Base-by-base conservation (phyloP, 2,888 invertebrate species). In the Empis livida region DNA sequence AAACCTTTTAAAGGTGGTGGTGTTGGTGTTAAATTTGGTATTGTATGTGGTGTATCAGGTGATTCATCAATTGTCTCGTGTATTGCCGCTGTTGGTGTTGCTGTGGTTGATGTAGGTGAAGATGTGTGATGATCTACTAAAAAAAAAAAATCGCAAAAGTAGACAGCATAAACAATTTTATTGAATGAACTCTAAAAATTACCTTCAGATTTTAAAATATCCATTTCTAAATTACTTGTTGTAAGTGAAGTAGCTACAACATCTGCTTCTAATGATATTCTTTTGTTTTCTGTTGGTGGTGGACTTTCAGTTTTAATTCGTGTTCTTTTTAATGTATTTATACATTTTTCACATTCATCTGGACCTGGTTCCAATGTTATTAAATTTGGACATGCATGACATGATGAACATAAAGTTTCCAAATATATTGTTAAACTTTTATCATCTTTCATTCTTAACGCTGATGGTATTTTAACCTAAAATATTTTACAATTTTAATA, bases 1-100 rank as follows among this genome's bases (percentile, higher is more conserved):
- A 77, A 77, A 32, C 74, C 67, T 48, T 73, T 73, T 43, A 70
- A 64, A 17, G 72, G 63, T 48, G 68, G 60, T 42, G 64, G 58
- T 11, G 60, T 53, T 15, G 13, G 47, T 49, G 35, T 44, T 48
- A 42, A 42, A 45, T 47, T 40, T 46, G 39, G 17, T 17, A 32
- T 50, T 42, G 11, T 20, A 44, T n/a, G 45, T 31, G 42, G 43
- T 50, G 40, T 51, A 44, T 56, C 54, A 6, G 54, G 51, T 27
- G 23, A 27, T 27, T 27, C 23, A 27, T 27, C 23, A 6, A 27
- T 27, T 27, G 23, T 27, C 2, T 27, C 23, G 9, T 2, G 5
- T 5, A 50, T 55, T 27, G 49, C 45, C 46, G 44, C 45, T 5
- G 51, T 51, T 38, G 54, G 53, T 32, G 57, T 55, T 10, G 45